Evolutionary conservation across 2,113 vertebrate species (phyloP).

Genomic region (Cathartes aura): DNA sequence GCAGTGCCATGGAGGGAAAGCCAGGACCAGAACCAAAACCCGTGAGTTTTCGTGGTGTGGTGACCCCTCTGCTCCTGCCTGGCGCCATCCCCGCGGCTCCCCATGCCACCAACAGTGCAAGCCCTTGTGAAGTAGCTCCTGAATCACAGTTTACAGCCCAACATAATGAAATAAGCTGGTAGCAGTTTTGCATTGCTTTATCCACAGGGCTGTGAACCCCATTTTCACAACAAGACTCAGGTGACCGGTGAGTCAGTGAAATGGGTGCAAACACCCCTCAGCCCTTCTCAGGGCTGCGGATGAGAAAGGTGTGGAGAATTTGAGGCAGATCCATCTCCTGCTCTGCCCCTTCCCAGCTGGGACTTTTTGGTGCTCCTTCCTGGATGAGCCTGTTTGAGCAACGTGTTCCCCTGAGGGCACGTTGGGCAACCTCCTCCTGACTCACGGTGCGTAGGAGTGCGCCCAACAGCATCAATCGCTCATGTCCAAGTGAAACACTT

Average conservation of each 20-base stretch:
- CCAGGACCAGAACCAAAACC: background rate
- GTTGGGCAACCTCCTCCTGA: slow-evolving; percentile 2
- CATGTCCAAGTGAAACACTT: background rate
- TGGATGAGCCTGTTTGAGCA: background rate
- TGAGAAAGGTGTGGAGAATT: background rate
- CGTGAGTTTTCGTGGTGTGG: fast-evolving
- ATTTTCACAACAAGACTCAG: background rate
- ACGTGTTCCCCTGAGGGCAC: fast-evolving
- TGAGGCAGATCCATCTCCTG: background rate
- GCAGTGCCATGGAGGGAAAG: background rate
- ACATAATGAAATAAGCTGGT: background rate
- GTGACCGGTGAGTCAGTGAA: background rate
- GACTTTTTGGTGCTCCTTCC: background rate
- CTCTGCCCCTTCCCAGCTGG: background rate
- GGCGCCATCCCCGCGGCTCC: fast-evolving
- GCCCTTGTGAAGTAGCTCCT: background rate
- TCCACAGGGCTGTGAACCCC: background rate
- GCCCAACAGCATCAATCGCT: background rate
- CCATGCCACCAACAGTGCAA: fast-evolving
- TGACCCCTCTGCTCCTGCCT: background rate
- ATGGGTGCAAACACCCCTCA: background rate
- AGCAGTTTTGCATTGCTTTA: background rate
- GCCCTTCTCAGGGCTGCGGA: background rate
- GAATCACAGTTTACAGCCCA: background rate
- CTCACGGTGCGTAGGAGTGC: background rate